Evolutionary conservation across 2,797 vertebrate species (phyloP).

Genomic region (Cercopithecus hamlyni): DNA sequence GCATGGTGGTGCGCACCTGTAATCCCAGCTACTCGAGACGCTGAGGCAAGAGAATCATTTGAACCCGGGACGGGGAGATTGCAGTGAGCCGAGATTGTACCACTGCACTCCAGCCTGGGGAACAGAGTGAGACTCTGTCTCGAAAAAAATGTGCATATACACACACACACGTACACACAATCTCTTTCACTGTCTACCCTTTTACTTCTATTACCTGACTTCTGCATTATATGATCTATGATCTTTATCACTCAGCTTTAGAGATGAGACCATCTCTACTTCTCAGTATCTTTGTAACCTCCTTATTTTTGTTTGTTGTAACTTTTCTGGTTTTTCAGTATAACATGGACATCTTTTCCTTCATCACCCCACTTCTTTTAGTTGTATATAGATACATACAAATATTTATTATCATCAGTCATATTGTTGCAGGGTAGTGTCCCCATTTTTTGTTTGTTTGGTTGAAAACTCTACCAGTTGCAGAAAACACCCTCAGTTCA

Average conservation of each 20-base stretch:
- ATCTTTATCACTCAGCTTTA: neutral
- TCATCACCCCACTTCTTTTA: neutral
- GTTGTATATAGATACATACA: neutral
- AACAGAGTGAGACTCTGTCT: neutral
- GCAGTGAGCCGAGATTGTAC: neutral
- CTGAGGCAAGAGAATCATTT: neutral
- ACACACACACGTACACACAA: too few species aligned
- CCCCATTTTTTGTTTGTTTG: neutral
- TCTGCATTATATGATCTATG: neutral
- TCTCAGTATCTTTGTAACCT: neutral
- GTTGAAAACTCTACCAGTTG: neutral
- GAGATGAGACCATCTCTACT: neutral
- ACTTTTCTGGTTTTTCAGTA: neutral
- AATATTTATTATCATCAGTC: too few species aligned
- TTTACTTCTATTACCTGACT: neutral
- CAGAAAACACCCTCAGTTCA: neutral
- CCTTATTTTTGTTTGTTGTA: neutral
- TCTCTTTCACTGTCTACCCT: neutral
- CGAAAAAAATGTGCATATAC: neutral
- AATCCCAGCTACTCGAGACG: neutral
- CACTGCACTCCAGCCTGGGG: neutral
- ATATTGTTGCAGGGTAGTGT: neutral
- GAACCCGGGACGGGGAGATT: fast-evolving
- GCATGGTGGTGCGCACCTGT: fast-evolving
- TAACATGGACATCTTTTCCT: neutral